Evolutionary conservation across 2,797 vertebrate species (phyloP).

Genomic region (Melanotaenia boesemani): DNA sequence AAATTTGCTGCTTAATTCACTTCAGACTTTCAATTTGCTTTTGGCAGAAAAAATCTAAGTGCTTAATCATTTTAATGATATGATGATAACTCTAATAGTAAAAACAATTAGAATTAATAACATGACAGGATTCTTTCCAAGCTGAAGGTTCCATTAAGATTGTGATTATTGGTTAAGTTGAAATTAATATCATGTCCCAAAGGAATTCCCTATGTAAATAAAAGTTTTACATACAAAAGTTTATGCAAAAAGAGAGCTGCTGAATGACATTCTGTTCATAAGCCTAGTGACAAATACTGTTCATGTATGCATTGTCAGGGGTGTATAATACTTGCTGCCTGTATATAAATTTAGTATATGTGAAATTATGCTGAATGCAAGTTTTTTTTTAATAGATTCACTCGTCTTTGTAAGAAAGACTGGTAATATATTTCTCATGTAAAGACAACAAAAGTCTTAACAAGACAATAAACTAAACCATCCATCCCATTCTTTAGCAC

Average conservation of each 20-base stretch:
- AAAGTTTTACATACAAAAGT: conserved; percentile 7
- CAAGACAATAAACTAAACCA: conserved; percentile 22
- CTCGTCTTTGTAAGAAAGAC: conserved; percentile 15
- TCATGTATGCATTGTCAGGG: conserved; percentile 3
- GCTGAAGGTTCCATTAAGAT: conserved; percentile 19
- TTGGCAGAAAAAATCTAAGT: conserved; percentile 30
- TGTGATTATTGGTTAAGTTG: conserved; percentile 14
- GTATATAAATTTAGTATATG: conserved; percentile 27
- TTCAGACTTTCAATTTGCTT: conserved; percentile 45
- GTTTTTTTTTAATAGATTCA: conserved; percentile 26
- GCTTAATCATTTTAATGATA: conserved; percentile 52
- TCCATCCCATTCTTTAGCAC: not conserved
- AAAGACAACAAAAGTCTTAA: conserved; percentile 15
- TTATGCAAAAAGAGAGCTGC: conserved; percentile 22
- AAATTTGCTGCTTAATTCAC: conserved; percentile 48
- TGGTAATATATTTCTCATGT: conserved; percentile 11
- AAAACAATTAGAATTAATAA: conserved; percentile 40
- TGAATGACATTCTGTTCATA: conserved; percentile 37
- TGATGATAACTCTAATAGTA: conserved; percentile 33
- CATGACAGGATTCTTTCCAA: conserved; percentile 21
- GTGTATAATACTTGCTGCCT: conserved; percentile 27
- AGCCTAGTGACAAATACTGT: conserved; percentile 13
- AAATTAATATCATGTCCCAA: conserved; percentile 9
- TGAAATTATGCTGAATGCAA: conserved; percentile 17
- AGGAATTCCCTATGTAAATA: not conserved